Base-by-base conservation (phyloP, 2,113 vertebrate genomes). In the Paraplagusia blochii region DNA sequence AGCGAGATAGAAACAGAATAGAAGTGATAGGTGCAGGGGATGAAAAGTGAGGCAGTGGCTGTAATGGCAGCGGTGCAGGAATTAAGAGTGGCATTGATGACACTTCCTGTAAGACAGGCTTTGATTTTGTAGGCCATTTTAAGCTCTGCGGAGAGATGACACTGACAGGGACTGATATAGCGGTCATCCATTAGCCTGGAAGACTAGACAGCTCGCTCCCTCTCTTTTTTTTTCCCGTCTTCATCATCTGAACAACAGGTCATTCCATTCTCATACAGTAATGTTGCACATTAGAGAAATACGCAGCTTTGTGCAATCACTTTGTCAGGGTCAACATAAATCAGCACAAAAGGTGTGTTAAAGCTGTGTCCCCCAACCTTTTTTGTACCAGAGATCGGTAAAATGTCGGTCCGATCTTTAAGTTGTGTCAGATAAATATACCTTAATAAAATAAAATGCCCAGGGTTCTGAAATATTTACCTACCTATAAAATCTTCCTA, bases 121-220 rank as follows among this genome's bases (percentile, higher is more conserved):
- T 84, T 89, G 85, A 88, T 89, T 88, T 85, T 77, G 79, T 44
- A 45, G 80, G 79, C 82, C 83, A 86, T 82, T 86, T 89, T 85
- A 74, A 81, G 77, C 74, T 50, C 34, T 46, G 63, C 57, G 77
- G 85, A 79, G 85, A 83, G 74, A 84, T 78, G 81, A 86, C 87
- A 85, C 81, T 81, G 71, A 78, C 70, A 70, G 59, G 22, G 77
- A 77, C 72, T 66, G 77, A 74, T 74, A 70, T 53, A 66, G 61
- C 63, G 70, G 63, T 63, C 46, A 77, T 82, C 89, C 86, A 91
- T 93, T 90, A 93, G 90, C 77, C 83, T 85, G 85, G 80, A 47
- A 90, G 51, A 81, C 47, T 73, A 38, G 90, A 92, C 90, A 88
- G 87, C 87, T 84, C 79, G 56, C 45, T 61, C 43, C 56, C 54